These are phyloP conservation scores for Achlya flavicornis DNA, from an alignment of 2,888 invertebrate species.

Conservation along the genomic window DNA sequence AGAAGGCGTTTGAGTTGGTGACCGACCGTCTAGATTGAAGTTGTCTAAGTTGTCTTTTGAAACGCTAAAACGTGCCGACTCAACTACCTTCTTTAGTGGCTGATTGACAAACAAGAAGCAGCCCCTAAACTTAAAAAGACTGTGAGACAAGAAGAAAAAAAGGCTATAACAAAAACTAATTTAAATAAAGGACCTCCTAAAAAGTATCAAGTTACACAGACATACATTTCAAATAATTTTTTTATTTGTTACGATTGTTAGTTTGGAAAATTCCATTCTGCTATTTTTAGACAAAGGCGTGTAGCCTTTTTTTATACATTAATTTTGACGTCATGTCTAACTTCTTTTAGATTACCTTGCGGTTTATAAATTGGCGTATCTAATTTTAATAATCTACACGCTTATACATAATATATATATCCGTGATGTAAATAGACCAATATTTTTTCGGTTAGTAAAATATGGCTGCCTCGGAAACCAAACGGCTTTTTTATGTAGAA, in stretches of 20 bases:
- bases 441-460: neutral
- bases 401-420: neutral
- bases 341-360: neutral
- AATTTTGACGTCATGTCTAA: neutral
- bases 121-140: too few species aligned
- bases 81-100: too few species aligned
- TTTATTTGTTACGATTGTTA: neutral
- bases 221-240: neutral
- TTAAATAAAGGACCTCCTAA: too few species aligned
- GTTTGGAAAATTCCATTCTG: neutral
- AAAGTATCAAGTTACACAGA: neutral
- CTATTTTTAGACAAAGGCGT: neutral
- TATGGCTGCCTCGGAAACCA: neutral
- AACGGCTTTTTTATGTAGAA: neutral
- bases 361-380: neutral
- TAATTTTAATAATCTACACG: neutral
- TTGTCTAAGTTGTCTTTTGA: too few species aligned
- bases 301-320: neutral
- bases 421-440: neutral
- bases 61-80: too few species aligned
- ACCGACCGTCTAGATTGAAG: too few species aligned
- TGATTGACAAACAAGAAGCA: too few species aligned
- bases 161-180: too few species aligned
- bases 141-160: too few species aligned
- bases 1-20: too few species aligned